Percentiles rank a stretch among this genome's conserved stretches.
These are phyloP conservation scores for Toxotes chatareus DNA, from an alignment of 2,113 vertebrate species.

Conservation along the genomic window DNA sequence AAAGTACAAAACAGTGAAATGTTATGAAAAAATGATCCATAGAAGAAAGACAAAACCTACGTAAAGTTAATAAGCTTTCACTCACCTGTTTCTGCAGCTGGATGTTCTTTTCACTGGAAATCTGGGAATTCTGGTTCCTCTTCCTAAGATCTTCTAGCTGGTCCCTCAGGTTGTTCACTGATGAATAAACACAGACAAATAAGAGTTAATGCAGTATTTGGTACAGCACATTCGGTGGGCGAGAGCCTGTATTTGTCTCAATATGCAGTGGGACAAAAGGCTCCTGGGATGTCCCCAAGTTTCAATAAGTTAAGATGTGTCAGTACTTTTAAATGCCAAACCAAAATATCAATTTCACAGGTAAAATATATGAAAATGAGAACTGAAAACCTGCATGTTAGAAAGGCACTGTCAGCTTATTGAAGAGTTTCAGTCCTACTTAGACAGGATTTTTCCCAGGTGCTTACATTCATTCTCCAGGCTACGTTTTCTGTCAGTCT, in stretches of 20 bases:
- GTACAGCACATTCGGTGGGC: neutral
- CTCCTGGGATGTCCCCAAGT: neutral
- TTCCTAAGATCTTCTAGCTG: conserved; percentile 95
- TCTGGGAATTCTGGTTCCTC: conserved; percentile 93
- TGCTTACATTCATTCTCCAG: conserved; percentile 93
- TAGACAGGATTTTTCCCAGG: neutral
- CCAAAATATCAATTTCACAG: neutral
- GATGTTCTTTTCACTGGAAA: conserved; percentile 93
- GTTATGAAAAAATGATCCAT: neutral
- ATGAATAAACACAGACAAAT: conserved; percentile 11
- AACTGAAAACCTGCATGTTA: neutral
- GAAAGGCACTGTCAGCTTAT: neutral
- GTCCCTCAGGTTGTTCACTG: conserved; percentile 95
- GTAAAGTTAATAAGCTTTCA: neutral
- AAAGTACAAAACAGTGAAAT: neutral
- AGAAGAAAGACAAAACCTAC: neutral
- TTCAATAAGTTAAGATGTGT: neutral
- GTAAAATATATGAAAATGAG: conserved; percentile 12
- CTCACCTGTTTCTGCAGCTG: conserved; percentile 95
- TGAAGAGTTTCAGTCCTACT: neutral
- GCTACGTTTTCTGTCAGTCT: conserved; percentile 92
- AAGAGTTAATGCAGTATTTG: neutral
- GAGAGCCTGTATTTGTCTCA: neutral
- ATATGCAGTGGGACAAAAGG: neutral
- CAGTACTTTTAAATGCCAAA: neutral